Percentiles rank a stretch among this genome's conserved stretches.
Conservation (phyloP, 2,797 vertebrate genomes). For the Characodon lateralis region DNA sequence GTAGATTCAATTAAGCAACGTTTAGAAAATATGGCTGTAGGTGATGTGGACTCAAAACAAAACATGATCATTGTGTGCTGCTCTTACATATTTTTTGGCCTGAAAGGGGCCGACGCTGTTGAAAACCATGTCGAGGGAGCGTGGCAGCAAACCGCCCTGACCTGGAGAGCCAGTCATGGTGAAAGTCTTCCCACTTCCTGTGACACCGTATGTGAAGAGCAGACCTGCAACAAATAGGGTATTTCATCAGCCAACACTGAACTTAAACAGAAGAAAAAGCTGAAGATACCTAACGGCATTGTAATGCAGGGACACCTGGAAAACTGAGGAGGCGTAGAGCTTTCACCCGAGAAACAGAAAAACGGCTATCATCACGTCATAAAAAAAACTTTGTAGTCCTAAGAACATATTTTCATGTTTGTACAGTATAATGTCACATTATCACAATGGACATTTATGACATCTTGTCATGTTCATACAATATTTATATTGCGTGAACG, state of each 20-base stretch:
- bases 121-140: conserved; percentile 95
- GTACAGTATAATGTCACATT: no score
- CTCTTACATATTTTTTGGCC: conserved; percentile 92
- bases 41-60: neutral
- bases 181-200: conserved; percentile 94
- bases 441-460: neutral
- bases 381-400: no score
- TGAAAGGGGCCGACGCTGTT: conserved; percentile 91
- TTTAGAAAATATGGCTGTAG: neutral
- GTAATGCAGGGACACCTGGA: neutral
- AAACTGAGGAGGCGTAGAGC: neutral
- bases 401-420: no score
- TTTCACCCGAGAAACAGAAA: neutral
- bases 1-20: neutral
- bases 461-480: neutral
- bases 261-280: neutral
- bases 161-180: conserved; percentile 97
- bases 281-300: neutral
- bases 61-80: neutral
- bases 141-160: conserved; percentile 91
- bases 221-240: conserved; percentile 81
- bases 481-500: no score
- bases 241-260: neutral
- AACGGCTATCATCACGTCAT: no score
- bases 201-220: conserved; percentile 96